Percentiles rank a stretch among this genome's conserved stretches.
These are phyloP conservation scores for Leptinotarsa defecta DNA, from an alignment of 1,140 invertebrate species.

Conservation along the genomic window DNA sequence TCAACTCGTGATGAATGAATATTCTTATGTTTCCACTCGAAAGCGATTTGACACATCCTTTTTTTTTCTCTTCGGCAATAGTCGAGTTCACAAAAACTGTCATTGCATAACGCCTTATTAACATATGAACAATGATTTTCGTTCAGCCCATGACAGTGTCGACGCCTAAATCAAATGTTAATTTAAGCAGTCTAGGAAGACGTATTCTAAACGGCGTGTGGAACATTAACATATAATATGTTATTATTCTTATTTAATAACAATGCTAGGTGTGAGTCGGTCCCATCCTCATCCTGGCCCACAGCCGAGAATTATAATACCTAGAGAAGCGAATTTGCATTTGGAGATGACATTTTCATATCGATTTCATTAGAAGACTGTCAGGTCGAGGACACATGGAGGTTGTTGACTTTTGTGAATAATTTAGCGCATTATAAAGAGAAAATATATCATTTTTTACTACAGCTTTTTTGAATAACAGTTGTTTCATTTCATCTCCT, in stretches of 20 bases:
- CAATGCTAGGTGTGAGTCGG: conserved; percentile 52
- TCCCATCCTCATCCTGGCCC: conserved; percentile 16
- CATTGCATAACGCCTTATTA: conserved; percentile 42
- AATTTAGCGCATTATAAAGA: too few species aligned
- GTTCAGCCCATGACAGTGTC: conserved; percentile 49
- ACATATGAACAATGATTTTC: conserved; percentile 55
- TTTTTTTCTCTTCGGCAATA: conserved; percentile 4
- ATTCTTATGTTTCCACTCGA: neutral
- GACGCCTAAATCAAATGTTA: conserved; percentile 55
- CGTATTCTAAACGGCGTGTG: conserved; percentile 51
- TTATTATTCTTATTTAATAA: conserved; percentile 57
- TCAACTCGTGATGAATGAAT: conserved; percentile 7
- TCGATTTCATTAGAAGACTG: conserved; percentile 13
- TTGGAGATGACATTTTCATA: conserved; percentile 26
- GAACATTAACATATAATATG: conserved; percentile 56
- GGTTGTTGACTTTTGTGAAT: neutral
- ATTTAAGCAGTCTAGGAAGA: conserved; percentile 53
- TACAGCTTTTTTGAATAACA: too few species aligned
- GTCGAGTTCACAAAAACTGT: conserved; percentile 13
- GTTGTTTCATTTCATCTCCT: too few species aligned
- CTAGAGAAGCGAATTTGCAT: conserved; percentile 19
- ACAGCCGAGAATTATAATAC: conserved; percentile 6
- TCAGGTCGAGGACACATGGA: neutral
- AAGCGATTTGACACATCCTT: conserved; percentile 11
- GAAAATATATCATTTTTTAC: too few species aligned